A percentile compares a stretch with the other conserved stretches of the same genome.
Conservation (phyloP, 2,113 vertebrate genomes). For the Cheilinus undulatus region DNA sequence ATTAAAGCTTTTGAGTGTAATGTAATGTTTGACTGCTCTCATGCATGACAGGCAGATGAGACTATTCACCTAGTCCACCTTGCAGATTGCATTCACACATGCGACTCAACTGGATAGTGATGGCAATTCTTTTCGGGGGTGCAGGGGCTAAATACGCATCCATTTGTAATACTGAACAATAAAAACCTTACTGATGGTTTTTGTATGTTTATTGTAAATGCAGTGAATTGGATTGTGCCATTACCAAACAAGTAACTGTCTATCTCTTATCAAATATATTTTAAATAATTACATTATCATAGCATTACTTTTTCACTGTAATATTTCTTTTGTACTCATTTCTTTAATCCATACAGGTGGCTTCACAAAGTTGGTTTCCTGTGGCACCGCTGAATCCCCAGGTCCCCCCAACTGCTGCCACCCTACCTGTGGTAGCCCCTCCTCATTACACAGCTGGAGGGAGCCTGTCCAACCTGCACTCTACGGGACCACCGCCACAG, state of each 20-base stretch:
- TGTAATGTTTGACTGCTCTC: no score
- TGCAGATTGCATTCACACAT: no score
- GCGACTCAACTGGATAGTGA: no score
- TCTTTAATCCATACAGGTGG: conserved; percentile 62
- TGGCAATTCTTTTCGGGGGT: no score
- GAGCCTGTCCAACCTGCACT: conserved; percentile 59
- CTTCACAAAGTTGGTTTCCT: conserved; percentile 80
- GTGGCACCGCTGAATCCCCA: conserved; percentile 68
- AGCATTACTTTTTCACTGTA: no score
- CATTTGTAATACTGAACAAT: background rate
- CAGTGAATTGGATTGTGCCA: no score
- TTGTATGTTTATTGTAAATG: no score
- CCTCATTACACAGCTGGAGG: conserved; percentile 71
- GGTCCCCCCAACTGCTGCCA: conserved; percentile 55
- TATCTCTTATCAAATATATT: background rate
- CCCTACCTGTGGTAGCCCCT: conserved; percentile 64
- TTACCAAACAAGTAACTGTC: background rate
- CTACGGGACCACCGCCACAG: conserved; percentile 62
- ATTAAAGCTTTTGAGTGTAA: no score
- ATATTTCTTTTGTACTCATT: conserved; percentile 1
- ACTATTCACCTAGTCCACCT: no score
- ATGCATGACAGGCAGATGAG: no score
- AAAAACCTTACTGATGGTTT: background rate
- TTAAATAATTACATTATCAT: no score
- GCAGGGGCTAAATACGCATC: background rate